A percentile compares a stretch with the other conserved stretches of the same genome.
phyloP scores from a whole-genome alignment of 1,140 invertebrate species.

The Bathynomus jamesi region DNA sequence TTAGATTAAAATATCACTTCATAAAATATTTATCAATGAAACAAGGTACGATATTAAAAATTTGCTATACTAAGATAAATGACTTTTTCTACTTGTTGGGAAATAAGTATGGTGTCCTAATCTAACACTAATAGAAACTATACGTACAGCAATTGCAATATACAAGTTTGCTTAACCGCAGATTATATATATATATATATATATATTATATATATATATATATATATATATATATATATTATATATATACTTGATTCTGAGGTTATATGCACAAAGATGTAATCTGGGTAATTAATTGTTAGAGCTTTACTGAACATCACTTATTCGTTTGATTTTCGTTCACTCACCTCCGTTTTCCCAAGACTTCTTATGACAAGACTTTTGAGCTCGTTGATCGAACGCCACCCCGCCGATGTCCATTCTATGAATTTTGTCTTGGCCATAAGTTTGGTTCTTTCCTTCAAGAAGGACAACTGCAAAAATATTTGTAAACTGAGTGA shows the following conservation, averaged over 20 bases:
- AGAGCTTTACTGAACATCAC: slow-evolving; percentile 1
- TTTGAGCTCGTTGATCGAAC: slow-evolving; percentile 43
- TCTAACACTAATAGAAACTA: background rate
- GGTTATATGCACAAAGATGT: background rate
- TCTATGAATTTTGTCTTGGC: slow-evolving; percentile 43
- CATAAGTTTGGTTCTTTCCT: slow-evolving; percentile 42
- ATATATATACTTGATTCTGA: background rate
- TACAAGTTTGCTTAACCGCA: background rate
- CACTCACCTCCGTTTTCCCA: slow-evolving; percentile 36
- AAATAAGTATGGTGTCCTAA: background rate
- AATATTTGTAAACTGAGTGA: slow-evolving; percentile 4
- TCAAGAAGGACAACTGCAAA: slow-evolving; percentile 47
- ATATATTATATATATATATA: background rate
- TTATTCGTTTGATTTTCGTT: background rate
- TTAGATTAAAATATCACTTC: background rate
- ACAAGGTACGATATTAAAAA: background rate
- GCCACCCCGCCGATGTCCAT: slow-evolving; percentile 43
- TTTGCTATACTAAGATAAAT: background rate
- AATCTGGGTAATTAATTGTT: background rate
- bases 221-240: background rate
- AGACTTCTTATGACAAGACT: slow-evolving; percentile 44
- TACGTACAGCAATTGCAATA: background rate
- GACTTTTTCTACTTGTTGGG: background rate
- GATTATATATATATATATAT: background rate
- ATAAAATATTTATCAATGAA: background rate